A percentile compares a stretch with the other conserved stretches of the same genome.
Evolutionary conservation across 1,140 invertebrate species (phyloP).

Genomic region (Pteromalus puparum): DNA sequence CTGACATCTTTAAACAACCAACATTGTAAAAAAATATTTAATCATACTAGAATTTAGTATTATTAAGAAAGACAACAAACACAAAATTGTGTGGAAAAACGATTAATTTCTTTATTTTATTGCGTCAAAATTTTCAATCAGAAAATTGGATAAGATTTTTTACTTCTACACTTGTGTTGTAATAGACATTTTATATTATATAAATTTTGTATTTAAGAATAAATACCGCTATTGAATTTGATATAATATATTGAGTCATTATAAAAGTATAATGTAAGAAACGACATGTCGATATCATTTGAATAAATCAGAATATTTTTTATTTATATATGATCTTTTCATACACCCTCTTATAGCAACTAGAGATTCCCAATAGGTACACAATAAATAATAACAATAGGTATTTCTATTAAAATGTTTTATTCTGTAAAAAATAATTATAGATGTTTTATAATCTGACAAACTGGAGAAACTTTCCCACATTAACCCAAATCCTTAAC

Average conservation of each 20-base stretch:
- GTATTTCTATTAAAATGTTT: conserved; percentile 39
- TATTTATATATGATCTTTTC: neutral
- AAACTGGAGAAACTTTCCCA: conserved; percentile 2
- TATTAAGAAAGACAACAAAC: neutral
- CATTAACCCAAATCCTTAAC: conserved; percentile 35
- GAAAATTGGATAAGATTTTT: conserved; percentile 10
- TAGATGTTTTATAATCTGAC: conserved; percentile 31
- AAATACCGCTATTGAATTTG: neutral
- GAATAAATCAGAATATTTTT: neutral
- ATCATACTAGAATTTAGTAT: conserved; percentile 21
- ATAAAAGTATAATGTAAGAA: neutral
- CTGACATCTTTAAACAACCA: conserved; percentile 6
- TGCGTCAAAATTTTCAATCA: neutral
- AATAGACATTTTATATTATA: too few relatives aligned
- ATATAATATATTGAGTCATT: too few relatives aligned
- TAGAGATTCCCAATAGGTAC: neutral
- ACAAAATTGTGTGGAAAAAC: neutral
- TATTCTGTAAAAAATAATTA: conserved; percentile 47
- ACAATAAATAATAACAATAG: neutral
- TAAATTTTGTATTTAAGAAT: neutral
- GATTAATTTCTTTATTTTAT: neutral
- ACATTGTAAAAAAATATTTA: conserved; percentile 13
- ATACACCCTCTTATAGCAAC: neutral
- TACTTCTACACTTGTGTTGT: neutral
- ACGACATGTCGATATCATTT: neutral